phyloP scores from a whole-genome alignment of 37 sponge, comb jelly and placozoan genomes.

The Amphimedon queenslandica region DNA sequence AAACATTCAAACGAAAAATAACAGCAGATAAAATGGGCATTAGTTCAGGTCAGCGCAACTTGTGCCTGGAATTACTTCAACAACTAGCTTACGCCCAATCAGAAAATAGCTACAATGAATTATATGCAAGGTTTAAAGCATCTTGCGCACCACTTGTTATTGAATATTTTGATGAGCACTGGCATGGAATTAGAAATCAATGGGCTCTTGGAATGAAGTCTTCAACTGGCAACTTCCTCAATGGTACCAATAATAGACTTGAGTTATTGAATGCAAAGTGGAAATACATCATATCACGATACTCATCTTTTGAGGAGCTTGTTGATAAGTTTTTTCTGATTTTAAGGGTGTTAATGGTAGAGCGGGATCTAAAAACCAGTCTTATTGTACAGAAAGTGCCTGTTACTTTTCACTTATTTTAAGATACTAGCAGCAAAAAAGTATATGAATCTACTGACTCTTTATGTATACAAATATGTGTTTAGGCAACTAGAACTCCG shows the following conservation, averaged over 20 bases:
- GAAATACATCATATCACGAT: conserved; percentile 30
- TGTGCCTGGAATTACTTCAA: conserved; percentile 43
- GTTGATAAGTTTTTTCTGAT: conserved; percentile 38
- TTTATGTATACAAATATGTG: conserved; percentile 32
- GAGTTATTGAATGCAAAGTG: conserved; percentile 37
- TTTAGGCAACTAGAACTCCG: conserved; percentile 16
- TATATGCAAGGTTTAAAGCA: neutral
- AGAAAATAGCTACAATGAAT: neutral
- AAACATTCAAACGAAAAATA: conserved; percentile 25
- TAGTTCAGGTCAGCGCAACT: conserved; percentile 18
- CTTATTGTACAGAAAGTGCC: conserved; percentile 24
- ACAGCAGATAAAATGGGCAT: conserved; percentile 41
- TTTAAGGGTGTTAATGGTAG: conserved; percentile 14
- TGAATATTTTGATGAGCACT: conserved; percentile 5
- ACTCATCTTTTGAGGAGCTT: conserved; percentile 32
- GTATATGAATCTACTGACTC: conserved; percentile 26
- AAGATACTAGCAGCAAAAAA: neutral
- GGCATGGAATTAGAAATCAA: conserved; percentile 12
- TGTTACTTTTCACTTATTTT: neutral
- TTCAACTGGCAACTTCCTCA: conserved; percentile 8
- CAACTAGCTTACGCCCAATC: conserved; percentile 16
- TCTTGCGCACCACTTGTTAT: neutral
- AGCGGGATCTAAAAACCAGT: conserved; percentile 32
- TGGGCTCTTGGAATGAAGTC: conserved; percentile 19
- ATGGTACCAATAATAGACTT: conserved; percentile 10